Percentiles rank a stretch among this genome's conserved stretches.
Conservation (phyloP, 2,113 vertebrate genomes). For the Crotalus viridis region DNA sequence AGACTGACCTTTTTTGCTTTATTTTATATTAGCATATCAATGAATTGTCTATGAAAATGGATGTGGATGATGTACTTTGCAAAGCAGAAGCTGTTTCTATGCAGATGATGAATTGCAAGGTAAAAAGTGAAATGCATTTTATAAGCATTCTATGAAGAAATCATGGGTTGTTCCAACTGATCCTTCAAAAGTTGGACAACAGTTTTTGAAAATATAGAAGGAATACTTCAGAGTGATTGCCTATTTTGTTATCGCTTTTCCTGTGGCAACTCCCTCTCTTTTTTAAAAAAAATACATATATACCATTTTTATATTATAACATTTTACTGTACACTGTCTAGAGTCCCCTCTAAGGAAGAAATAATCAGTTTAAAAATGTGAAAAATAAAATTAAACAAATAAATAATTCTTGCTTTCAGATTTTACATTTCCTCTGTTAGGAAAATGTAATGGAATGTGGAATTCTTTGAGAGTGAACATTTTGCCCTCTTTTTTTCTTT, state of each 20-base stretch:
- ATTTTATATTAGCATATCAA: constrained; percentile 88
- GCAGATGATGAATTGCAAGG: constrained; percentile 92
- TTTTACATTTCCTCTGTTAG: neutral
- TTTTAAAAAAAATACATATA: neutral
- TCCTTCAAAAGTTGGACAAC: neutral
- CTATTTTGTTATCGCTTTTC: neutral
- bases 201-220: neutral
- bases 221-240: neutral
- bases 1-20: constrained; percentile 42
- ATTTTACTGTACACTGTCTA: neutral
- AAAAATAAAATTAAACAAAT: neutral
- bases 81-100: constrained; percentile 90
- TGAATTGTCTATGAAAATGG: constrained; percentile 95
- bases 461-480: neutral
- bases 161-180: neutral
- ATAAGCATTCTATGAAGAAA: constrained; percentile 8
- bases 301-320: neutral
- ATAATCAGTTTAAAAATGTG: neutral
- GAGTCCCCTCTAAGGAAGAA: neutral
- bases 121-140: constrained; percentile 56
- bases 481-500: neutral
- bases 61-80: constrained; percentile 87
- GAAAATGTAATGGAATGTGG: neutral
- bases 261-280: neutral
- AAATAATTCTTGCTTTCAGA: neutral